Conservation (phyloP, 92 coral and sea anemone genomes). For the Plumapathes pennacea region DNA sequence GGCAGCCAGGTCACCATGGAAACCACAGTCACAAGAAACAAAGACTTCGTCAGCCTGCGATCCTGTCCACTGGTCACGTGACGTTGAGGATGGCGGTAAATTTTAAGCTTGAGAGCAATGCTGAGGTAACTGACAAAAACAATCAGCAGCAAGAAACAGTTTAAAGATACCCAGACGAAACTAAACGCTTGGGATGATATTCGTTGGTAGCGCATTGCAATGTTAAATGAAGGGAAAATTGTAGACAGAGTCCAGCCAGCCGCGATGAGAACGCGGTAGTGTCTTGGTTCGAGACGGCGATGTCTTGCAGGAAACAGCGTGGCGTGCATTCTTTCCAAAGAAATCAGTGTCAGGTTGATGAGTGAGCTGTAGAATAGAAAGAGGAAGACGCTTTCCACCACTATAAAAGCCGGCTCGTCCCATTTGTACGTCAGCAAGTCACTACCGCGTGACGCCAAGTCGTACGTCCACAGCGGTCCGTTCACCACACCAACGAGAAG, state of each 20-base stretch:
- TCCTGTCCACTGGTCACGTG: neutral
- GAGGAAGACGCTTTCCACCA: no score
- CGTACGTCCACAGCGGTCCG: no score
- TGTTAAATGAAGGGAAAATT: neutral
- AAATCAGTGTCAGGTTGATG: slow-evolving; percentile 33
- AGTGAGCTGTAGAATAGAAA: no score
- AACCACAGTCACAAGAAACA: slow-evolving; percentile 1
- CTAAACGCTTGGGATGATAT: no score
- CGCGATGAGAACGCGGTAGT: neutral
- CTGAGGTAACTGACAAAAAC: neutral
- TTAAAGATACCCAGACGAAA: neutral
- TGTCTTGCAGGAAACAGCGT: slow-evolving; percentile 53
- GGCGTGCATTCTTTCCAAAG: slow-evolving; percentile 56
- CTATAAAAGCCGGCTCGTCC: no score
- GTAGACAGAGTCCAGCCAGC: slow-evolving; percentile 18
- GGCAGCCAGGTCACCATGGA: slow-evolving; percentile 3
- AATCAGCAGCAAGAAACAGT: neutral
- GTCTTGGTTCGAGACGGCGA: slow-evolving; percentile 26
- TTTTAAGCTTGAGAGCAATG: neutral
- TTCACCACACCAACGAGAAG: no score
- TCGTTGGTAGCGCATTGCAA: no score
- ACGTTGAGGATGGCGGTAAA: neutral
- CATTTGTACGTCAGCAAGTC: no score
- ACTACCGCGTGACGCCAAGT: no score
- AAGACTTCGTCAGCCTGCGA: neutral